phyloP scores from a whole-genome alignment of 2,797 vertebrate species.

The Hephaestus fuliginosus region DNA sequence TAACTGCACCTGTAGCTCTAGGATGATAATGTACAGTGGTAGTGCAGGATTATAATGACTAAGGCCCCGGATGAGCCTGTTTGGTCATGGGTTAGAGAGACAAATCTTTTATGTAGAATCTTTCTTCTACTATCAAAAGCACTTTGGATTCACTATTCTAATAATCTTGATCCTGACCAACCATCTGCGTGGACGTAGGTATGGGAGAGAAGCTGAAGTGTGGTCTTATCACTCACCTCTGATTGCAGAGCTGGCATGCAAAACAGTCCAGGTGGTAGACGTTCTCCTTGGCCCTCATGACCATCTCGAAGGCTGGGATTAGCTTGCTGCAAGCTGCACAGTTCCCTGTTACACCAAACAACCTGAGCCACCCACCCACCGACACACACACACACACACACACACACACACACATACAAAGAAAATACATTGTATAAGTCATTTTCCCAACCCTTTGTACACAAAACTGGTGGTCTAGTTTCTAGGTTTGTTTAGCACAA shows the following conservation, averaged over 20 bases:
- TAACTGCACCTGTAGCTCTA: conserved; percentile 23
- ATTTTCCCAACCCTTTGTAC: not conserved
- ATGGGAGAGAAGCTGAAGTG: not conserved
- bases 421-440: conserved; percentile 4
- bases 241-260: conserved; percentile 98
- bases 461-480: not conserved
- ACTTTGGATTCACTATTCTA: conserved; percentile 5
- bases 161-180: not conserved
- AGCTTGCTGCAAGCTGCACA: conserved; percentile 99
- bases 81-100: conserved; percentile 18
- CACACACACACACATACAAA: conserved; percentile 13
- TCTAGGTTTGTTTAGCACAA: not conserved
- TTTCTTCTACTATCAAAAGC: conserved; percentile 21
- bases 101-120: conserved; percentile 22
- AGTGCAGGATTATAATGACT: conserved; percentile 20
- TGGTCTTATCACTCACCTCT: conserved; percentile 89
- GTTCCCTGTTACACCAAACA: conserved; percentile 98
- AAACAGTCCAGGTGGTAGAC: conserved; percentile 99
- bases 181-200: conserved; percentile 8
- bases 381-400: not conserved
- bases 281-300: conserved; percentile 99
- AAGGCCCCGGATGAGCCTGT: conserved; percentile 5
- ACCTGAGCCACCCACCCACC: conserved; percentile 82
- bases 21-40: conserved; percentile 2
- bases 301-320: conserved; percentile 99